Conservation (phyloP, 2,113 vertebrate species). For the Channa argus region DNA sequence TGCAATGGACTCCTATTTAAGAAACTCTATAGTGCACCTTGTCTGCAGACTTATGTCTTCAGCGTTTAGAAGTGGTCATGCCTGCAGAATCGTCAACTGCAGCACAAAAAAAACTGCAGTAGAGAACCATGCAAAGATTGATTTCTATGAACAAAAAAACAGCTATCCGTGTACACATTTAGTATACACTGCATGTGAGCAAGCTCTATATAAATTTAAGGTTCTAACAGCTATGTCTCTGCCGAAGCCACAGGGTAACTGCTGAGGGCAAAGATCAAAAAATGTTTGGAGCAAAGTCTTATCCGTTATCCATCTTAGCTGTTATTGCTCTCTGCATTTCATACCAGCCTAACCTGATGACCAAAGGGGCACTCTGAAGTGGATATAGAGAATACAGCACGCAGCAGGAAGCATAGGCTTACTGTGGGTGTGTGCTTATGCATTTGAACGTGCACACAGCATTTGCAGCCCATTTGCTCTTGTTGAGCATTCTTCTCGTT, state of each 20-base stretch:
- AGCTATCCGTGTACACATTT: background rate
- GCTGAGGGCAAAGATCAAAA: constrained; percentile 48
- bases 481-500: background rate
- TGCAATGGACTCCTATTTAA: background rate
- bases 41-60: background rate
- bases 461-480: too few relatives aligned
- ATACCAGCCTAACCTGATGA: constrained; percentile 66
- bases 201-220: constrained; percentile 33
- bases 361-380: constrained; percentile 40
- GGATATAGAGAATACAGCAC: constrained; percentile 46
- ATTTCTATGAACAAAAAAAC: constrained; percentile 17
- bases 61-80: background rate
- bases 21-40: constrained; percentile 4
- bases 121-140: constrained; percentile 28
- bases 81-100: constrained; percentile 13
- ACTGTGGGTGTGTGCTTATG: background rate
- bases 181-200: background rate
- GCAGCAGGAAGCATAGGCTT: constrained; percentile 12
- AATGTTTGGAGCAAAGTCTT: constrained; percentile 56
- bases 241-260: constrained; percentile 34
- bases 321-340: constrained; percentile 58
- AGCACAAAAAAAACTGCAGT: constrained; percentile 20
- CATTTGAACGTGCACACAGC: background rate
- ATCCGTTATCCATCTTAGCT: background rate
- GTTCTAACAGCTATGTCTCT: constrained; percentile 13